Base-by-base conservation (phyloP, 2,888 invertebrate species). In the Drosophila anomelani region DNA sequence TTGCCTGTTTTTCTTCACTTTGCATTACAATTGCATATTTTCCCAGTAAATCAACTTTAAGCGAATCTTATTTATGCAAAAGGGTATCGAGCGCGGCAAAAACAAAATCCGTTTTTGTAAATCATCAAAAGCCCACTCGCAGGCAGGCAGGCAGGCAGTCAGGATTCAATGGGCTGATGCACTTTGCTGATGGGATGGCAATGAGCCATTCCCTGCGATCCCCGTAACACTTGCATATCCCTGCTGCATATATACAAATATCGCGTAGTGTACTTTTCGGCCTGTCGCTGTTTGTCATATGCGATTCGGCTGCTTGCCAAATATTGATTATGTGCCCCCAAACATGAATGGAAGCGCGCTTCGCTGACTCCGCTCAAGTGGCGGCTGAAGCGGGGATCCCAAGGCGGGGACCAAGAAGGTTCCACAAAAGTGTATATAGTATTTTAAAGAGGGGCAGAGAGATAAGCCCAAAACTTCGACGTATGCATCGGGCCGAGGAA, bases 301-400 rank as follows among this genome's bases (percentile, higher is more conserved):
- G 80, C 80, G 76, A 72, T 80, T 85, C 86, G 85, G 85, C 85
- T 76, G 69, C 49, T 80, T 85, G 85, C 85, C 85, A 85, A 85
- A 84, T 85, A 85, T 85, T 85, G 85, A 85, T 85, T 85, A 73
- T 81, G 61, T 64, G 79, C 75, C 75, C 84, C 79, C 80, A 77
- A 84, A 85, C 86, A 81, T 85, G 85, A 85, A 85, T 85, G 86
- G 86, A 85, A 88, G 41, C 80, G 83, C 81, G 86, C 85, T 81
- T 81, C 77, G 77, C 73, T 85, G 88, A 77, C 58, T 81, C 49
- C 64, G 70, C 58, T 72, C 43, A 72, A 77, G 73, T 76, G 70
- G 54, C 47, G 53, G 55, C 29, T 39, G 15, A 43, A 41, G 29
- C 49, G 17, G 39, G 55, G 17, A 26, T 6, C 13, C n/a, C 23